Evolutionary conservation across 2,797 vertebrate genomes (phyloP).

Genomic region (Crenichthys baileyi): DNA sequence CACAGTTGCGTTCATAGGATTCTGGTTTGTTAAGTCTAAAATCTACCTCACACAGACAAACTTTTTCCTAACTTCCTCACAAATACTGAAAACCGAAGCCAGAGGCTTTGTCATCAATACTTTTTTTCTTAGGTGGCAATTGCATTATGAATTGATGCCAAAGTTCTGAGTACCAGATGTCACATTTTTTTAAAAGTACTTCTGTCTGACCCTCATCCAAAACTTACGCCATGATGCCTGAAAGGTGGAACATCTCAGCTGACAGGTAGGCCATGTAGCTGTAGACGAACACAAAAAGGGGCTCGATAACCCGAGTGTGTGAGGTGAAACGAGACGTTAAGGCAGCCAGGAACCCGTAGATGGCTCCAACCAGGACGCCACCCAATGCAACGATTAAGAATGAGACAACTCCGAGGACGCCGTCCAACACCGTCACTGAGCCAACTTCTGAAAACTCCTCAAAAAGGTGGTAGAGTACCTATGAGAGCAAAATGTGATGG

Average conservation of each 20-base stretch:
- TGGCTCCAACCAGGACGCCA: constrained; percentile 89
- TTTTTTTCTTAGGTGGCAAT: no score
- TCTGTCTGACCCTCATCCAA: background rate
- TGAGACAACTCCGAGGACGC: constrained; percentile 89
- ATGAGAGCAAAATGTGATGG: background rate
- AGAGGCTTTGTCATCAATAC: no score
- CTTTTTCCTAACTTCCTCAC: no score
- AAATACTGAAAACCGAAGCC: no score
- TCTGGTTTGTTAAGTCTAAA: no score
- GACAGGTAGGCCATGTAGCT: constrained; percentile 99
- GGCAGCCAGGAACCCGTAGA: constrained; percentile 92
- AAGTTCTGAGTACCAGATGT: no score
- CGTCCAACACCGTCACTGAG: constrained; percentile 82
- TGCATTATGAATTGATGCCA: no score
- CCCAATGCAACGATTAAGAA: constrained; percentile 94
- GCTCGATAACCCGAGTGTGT: constrained; percentile 96
- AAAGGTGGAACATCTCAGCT: constrained; percentile 96
- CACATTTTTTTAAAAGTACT: background rate
- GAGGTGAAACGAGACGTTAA: constrained; percentile 98
- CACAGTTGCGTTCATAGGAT: no score
- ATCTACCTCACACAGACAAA: no score
- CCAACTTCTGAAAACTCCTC: constrained; percentile 86
- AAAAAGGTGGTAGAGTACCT: constrained; percentile 98
- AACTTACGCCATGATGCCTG: constrained; percentile 99
- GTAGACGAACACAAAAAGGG: constrained; percentile 98